These are phyloP conservation scores for Harpagifer antarcticus DNA, from an alignment of 2,797 vertebrate genomes.

Conservation along the genomic window DNA sequence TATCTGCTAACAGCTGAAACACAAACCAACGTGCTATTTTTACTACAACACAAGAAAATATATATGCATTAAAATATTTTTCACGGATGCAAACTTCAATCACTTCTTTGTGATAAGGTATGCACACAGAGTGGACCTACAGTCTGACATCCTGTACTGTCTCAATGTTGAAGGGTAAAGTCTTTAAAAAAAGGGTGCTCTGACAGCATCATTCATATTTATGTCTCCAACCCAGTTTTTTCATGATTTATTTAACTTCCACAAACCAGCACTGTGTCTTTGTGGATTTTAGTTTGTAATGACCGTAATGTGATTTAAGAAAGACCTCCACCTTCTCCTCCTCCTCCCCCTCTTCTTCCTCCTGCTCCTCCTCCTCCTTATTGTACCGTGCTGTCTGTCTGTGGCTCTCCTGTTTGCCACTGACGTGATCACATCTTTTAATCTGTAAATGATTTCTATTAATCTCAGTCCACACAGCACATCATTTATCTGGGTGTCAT, in stretches of 20 bases:
- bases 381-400: neutral
- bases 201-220: neutral
- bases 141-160: slow-evolving; percentile 1
- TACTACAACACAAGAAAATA: neutral
- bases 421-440: slow-evolving; percentile 9
- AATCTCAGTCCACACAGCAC: slow-evolving; percentile 9
- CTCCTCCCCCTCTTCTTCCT: too few relatives aligned
- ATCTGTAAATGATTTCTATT: slow-evolving; percentile 25
- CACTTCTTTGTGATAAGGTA: too few relatives aligned
- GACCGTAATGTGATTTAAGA: slow-evolving; percentile 8
- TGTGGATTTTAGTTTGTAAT: slow-evolving; percentile 8
- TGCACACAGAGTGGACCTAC: neutral
- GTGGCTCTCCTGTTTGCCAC: neutral
- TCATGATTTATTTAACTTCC: slow-evolving; percentile 25
- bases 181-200: neutral
- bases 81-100: too few relatives aligned
- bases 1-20: neutral
- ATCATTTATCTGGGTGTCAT: slow-evolving; percentile 39
- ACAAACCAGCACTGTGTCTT: neutral
- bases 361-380: neutral
- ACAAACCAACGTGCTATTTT: neutral
- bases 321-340: neutral
- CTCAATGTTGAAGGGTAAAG: slow-evolving; percentile 24
- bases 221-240: neutral
- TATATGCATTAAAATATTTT: too few relatives aligned